Evolutionary conservation across 1,140 invertebrate species (phyloP), one percentile per base, ranked within the genome.

Genomic region (Polypedilum vanderplanki): DNA sequence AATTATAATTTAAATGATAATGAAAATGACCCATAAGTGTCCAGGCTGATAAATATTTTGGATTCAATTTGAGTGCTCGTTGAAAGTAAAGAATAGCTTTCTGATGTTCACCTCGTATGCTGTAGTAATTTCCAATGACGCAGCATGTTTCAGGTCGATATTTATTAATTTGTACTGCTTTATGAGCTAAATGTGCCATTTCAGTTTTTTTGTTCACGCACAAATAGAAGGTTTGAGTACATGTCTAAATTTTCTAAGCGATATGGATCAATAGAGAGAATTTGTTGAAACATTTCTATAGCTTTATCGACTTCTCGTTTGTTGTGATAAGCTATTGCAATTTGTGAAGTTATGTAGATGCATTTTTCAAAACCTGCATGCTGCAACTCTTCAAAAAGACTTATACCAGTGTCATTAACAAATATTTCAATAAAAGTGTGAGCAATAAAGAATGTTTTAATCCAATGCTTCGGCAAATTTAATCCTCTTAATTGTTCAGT

Each of bases 121-220:
- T 98, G 82, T 98, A 99, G 83, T 98, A 98, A 85, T 99, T 99
- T 74, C 97, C 98, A 81, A 99, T 94, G 79, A 99, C 94, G 85
- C 96, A 98, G 83, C 97, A 99, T 0, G 97, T 99, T 86, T 99
- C 97, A 12, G 97, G 92, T 80, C 94, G 87, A 81, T 98, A 99
- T 85, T 98, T 98, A 83, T 99, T 97, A 77, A 98, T 96, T 80
- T 93, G 90, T 41, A 93, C 93, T 41, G 94, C 93, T 79, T 91
- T 90, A 80, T 99, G 96, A 7, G 98, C 97, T 76, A 99, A 86
- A 83, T 94, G 88, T 7, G 97, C 94, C 76, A 99, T 84, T 83
- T 98, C 96, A 75, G 93, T 92, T 79, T 93, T n/a, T 90, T 84
- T 96, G 89, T 82, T 97, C 96, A 85, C 95, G 94, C 5, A 98